Conservation (phyloP, 2,888 invertebrate species). For the Sarcophaga rosellei region DNA sequence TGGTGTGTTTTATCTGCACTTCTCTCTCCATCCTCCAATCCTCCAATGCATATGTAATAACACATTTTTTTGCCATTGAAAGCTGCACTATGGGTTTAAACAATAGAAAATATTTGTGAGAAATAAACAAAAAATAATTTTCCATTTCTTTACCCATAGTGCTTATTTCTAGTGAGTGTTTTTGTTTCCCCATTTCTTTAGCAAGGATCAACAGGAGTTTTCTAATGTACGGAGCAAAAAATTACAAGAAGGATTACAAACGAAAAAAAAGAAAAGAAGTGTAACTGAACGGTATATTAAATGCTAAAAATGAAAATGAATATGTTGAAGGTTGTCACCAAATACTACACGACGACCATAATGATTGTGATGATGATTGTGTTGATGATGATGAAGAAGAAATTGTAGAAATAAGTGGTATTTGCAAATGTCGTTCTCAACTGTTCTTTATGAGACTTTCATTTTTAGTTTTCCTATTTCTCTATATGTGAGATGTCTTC, state of each 20-base stretch:
- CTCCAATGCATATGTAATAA: no score
- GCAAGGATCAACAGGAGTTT: conserved; percentile 64
- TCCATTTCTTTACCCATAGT: conserved; percentile 27
- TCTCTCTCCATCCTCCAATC: no score
- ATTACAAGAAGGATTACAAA: conserved; percentile 5
- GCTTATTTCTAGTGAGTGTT: conserved; percentile 8
- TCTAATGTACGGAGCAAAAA: conserved; percentile 5
- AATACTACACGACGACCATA: conserved; percentile 35
- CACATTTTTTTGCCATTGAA: no score
- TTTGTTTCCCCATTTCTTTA: not conserved
- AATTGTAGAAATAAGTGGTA: conserved; percentile 40
- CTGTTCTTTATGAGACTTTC: conserved; percentile 23
- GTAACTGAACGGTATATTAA: conserved; percentile 45
- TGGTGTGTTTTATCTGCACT: not conserved
- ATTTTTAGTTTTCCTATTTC: not conserved
- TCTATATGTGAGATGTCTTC: not conserved
- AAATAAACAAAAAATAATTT: not conserved
- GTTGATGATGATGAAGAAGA: conserved; percentile 25
- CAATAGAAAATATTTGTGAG: no score
- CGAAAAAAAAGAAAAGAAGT: conserved; percentile 31
- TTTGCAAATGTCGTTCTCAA: conserved; percentile 55
- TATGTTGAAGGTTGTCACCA: conserved; percentile 61
- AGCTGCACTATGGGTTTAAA: no score
- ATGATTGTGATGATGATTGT: not conserved
- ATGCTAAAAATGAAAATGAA: conserved; percentile 54